Conservation (phyloP, 2,888 invertebrate species). For the Zaprionus lineosus region DNA sequence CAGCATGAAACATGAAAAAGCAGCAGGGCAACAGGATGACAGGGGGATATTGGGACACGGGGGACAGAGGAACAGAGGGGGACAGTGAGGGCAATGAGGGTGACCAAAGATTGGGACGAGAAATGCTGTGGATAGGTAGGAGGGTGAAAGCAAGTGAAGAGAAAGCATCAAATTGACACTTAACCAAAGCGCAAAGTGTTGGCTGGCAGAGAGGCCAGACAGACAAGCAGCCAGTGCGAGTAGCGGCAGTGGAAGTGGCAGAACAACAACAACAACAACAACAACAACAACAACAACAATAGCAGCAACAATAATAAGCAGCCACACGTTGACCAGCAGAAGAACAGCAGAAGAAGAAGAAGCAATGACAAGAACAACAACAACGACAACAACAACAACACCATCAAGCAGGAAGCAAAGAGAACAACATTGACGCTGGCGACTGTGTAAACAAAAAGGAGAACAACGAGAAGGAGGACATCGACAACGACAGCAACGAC, state of each 20-base stretch:
- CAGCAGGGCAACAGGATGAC: slow-evolving; percentile 32
- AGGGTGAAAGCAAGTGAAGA: too few relatives aligned
- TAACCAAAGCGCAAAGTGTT: slow-evolving; percentile 60
- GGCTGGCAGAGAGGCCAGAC: slow-evolving; percentile 7
- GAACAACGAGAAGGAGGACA: slow-evolving; percentile 34
- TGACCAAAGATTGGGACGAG: too few relatives aligned
- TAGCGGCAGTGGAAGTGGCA: background rate
- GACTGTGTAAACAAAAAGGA: slow-evolving; percentile 70
- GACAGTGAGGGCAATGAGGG: slow-evolving; percentile 37
- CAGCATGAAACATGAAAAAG: slow-evolving; percentile 65
- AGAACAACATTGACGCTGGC: slow-evolving; percentile 44
- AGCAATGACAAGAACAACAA: too few relatives aligned
- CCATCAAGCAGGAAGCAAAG: slow-evolving; percentile 38
- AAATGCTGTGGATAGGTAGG: too few relatives aligned
- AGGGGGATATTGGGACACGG: too few relatives aligned
- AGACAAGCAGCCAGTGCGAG: background rate
- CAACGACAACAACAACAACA: slow-evolving; percentile 23
- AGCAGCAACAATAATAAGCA: slow-evolving; percentile 52
- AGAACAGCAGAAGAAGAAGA: slow-evolving; percentile 34
- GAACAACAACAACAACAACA: slow-evolving; percentile 1
- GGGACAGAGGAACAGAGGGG: too few relatives aligned
- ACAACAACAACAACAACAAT: background rate
- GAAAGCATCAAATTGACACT: slow-evolving; percentile 77
- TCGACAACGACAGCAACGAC: slow-evolving; percentile 4
- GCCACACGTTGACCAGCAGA: slow-evolving; percentile 65